Percentiles rank a stretch among this genome's conserved stretches.
Conservation (phyloP, 2,888 invertebrate species). For the Piscicola geometra region DNA sequence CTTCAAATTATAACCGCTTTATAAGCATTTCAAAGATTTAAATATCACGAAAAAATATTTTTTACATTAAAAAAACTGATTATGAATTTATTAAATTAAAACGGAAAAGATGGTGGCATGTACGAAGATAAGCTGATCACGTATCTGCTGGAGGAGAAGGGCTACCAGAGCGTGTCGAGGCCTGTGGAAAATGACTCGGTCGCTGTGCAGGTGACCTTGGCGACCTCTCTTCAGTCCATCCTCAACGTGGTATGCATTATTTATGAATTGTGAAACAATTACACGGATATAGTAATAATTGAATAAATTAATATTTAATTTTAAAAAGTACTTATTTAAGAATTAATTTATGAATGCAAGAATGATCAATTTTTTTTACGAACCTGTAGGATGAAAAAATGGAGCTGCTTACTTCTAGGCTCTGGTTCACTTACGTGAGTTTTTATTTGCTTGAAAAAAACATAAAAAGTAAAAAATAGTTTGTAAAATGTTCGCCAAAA, state of each 20-base stretch:
- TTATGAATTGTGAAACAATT: background rate
- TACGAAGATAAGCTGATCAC: background rate
- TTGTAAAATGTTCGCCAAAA: no score
- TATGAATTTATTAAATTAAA: no score
- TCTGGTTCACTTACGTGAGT: conserved; percentile 45
- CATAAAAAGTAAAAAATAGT: no score
- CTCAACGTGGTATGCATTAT: conserved; percentile 26
- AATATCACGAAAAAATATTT: no score
- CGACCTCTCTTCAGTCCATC: conserved; percentile 32
- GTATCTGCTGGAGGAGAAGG: background rate
- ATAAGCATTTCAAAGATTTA: no score
- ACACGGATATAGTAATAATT: background rate
- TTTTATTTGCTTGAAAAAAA: background rate
- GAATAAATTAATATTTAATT: background rate
- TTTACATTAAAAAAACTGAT: no score
- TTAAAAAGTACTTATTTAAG: no score
- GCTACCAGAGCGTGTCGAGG: conserved; percentile 17
- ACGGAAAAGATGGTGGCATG: background rate
- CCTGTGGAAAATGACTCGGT: conserved; percentile 27
- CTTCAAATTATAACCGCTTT: no score
- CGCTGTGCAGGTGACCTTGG: conserved; percentile 22
- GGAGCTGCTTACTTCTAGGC: conserved; percentile 44
- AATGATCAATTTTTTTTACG: background rate
- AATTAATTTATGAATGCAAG: no score
- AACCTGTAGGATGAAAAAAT: conserved; percentile 44